Evolutionary conservation across 2,888 invertebrate genomes (phyloP).

Genomic region (Zelleria hepariella): DNA sequence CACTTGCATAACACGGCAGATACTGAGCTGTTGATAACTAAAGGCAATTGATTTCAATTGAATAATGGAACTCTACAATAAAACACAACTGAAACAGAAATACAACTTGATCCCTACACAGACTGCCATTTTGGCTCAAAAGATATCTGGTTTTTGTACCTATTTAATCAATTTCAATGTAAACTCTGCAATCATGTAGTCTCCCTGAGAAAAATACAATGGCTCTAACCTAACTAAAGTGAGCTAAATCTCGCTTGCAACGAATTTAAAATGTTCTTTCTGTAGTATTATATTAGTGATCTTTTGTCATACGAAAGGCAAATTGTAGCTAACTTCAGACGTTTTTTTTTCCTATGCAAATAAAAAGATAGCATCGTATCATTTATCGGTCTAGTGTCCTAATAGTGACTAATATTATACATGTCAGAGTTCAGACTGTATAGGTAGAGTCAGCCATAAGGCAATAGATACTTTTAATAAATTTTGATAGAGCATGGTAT

Average conservation of each 20-base stretch:
- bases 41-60: constrained; percentile 60
- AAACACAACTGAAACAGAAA: neutral
- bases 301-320: too few species aligned
- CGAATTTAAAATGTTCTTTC: too few species aligned
- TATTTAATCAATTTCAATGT: too few species aligned
- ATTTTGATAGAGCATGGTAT: too few species aligned
- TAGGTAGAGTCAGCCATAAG: neutral
- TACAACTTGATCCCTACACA: neutral
- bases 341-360: neutral
- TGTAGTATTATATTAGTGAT: too few species aligned
- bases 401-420: neutral
- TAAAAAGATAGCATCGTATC: neutral
- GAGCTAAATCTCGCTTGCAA: too few species aligned
- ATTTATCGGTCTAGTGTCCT: neutral
- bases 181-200: too few species aligned
- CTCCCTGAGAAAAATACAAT: too few species aligned
- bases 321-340: neutral
- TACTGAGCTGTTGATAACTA: constrained; percentile 9
- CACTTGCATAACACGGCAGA: neutral
- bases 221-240: too few species aligned
- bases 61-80: constrained; percentile 23
- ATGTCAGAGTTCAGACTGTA: neutral
- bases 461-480: too few species aligned
- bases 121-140: too few species aligned
- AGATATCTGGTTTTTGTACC: too few species aligned